Base-by-base conservation (phyloP, 2,888 invertebrate species). In the Caenorhabditis sp. region DNA sequence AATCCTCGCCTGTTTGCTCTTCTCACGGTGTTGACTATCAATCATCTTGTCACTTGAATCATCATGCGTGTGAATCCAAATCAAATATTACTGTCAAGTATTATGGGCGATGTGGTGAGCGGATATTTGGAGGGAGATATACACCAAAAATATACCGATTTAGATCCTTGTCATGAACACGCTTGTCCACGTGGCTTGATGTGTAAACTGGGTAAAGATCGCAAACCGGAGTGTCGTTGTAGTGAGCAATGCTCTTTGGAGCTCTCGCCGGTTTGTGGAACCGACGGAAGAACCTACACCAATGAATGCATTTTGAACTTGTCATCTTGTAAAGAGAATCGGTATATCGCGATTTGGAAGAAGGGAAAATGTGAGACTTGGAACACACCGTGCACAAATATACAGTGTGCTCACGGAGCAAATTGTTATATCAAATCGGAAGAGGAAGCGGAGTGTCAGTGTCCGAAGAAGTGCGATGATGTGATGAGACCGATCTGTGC, bases 181-280 rank as follows among this genome's bases (percentile, higher is more conserved):
- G 91, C 92, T 76, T 95, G 95, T 88, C 91, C 92, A 58, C 90
- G 91, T 10, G 92, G 93, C 62, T 93, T 94, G 87, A 92, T 92
- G 78, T 95, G 95, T 88, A 91, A 92, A 56, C 91, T 95, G 85
- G 92, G 94, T 90, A 91, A 92, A 27, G 92, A 92, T 67, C 94
- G 95, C 1, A 92, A 93, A 65, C 94, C 94, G 0, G 91, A 92
- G 65, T 95, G 94, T 88, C 92, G 92, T 80, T 95, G 95, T 88
- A 93, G 93, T 0, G 91, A 82, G 50, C 83, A 92, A 20, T 94
- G 94, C 88, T 94, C 95, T 87, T 93, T 93, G 62, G 68, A 87
- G 77, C 88, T 89, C 70, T 93, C 93, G 85, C 92, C 93, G 63
- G 91, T 94, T 92, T 90, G 90, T 80, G 90, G 89, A 31, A 89